Conservation (phyloP, 2,113 vertebrate species). For the Pseudopipra pipra region DNA sequence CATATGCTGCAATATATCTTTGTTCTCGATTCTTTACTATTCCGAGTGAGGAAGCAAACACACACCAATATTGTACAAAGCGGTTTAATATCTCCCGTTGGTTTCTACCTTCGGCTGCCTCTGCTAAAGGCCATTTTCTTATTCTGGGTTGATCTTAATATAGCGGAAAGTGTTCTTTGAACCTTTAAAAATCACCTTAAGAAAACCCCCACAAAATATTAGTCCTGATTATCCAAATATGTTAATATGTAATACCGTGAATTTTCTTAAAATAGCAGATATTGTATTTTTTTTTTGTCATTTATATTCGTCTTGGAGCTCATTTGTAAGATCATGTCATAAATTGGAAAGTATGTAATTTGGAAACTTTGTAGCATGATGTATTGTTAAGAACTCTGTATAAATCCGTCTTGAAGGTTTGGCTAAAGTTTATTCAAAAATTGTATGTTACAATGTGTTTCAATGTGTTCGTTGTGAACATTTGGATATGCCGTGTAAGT, state of each 20-base stretch:
- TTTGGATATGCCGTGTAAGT: conserved; percentile 60
- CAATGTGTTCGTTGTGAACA: conserved; percentile 66
- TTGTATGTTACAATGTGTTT: conserved; percentile 71
- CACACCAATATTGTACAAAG: conserved; percentile 45
- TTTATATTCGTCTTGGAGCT: conserved; percentile 70
- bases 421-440: conserved; percentile 62
- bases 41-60: conserved; percentile 45
- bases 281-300: conserved; percentile 31
- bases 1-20: conserved; percentile 74
- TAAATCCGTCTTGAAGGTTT: conserved; percentile 60
- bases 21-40: conserved; percentile 58
- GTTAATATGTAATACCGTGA: conserved; percentile 54
- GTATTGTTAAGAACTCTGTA: conserved; percentile 72
- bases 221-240: conserved; percentile 47
- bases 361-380: conserved; percentile 77
- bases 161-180: conserved; percentile 19
- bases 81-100: conserved; percentile 33
- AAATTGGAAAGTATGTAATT: conserved; percentile 65
- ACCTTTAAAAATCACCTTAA: neutral
- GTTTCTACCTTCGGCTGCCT: conserved; percentile 46
- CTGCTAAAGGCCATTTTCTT: conserved; percentile 46
- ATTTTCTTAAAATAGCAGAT: conserved; percentile 69
- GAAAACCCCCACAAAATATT: neutral
- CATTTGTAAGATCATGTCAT: conserved; percentile 72
- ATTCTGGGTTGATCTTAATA: conserved; percentile 20